Evolutionary conservation across 2,113 vertebrate genomes (phyloP).

Genomic region (Callaeas wilsoni): DNA sequence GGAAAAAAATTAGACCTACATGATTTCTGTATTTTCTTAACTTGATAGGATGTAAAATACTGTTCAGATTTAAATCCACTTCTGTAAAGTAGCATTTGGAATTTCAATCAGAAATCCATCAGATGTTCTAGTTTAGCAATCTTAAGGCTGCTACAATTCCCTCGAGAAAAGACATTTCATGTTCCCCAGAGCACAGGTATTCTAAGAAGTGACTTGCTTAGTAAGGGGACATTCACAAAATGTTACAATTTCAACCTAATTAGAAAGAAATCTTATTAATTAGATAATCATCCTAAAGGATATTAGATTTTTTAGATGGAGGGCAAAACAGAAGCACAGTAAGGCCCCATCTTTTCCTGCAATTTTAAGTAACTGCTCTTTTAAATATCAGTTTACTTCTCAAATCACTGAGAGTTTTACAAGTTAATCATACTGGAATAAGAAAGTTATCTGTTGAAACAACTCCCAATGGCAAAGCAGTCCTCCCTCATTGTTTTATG

Average conservation of each 20-base stretch:
- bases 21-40: not conserved
- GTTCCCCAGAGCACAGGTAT: constrained; percentile 39
- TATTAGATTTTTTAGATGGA: constrained; percentile 47
- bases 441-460: not conserved
- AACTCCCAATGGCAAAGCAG: not conserved
- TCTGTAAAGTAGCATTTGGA: constrained; percentile 15
- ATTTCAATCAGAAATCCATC: constrained; percentile 51
- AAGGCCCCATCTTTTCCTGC: not conserved
- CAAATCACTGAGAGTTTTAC: not conserved
- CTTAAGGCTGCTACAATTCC: constrained; percentile 43
- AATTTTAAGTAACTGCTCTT: not conserved
- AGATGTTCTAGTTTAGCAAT: constrained; percentile 54
- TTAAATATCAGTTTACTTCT: not conserved
- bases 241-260: constrained; percentile 68
- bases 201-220: constrained; percentile 54
- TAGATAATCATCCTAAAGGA: constrained; percentile 43
- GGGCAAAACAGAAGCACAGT: not conserved
- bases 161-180: constrained; percentile 36
- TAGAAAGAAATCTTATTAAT: constrained; percentile 64
- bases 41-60: not conserved
- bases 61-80: not conserved
- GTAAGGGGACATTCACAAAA: constrained; percentile 47
- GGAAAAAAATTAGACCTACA: not conserved
- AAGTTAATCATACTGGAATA: not conserved
- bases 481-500: not conserved